A percentile compares a stretch with the other conserved stretches of the same genome.
Evolutionary conservation across 2,797 vertebrate genomes (phyloP).

Genomic region (Heteromormyrus szaboi): DNA sequence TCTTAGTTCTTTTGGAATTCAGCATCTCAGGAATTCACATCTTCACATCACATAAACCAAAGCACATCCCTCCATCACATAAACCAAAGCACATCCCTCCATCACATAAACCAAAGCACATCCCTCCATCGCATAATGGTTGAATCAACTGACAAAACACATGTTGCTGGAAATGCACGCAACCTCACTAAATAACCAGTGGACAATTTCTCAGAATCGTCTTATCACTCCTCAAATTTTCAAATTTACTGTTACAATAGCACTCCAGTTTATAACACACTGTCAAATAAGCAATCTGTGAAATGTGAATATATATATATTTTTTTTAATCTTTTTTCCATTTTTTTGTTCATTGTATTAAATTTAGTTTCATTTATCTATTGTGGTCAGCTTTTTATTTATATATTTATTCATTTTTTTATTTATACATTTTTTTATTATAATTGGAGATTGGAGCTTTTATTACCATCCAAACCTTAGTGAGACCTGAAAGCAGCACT

Average conservation of each 20-base stretch:
- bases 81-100: background rate
- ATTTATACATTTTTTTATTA: background rate
- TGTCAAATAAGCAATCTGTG: background rate
- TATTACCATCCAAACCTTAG: background rate
- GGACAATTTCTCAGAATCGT: background rate
- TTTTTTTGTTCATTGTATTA: background rate
- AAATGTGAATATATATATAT: background rate
- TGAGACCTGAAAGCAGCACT: background rate
- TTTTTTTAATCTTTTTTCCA: background rate
- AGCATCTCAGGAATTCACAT: background rate
- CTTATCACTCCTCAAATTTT: background rate
- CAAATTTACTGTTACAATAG: background rate
- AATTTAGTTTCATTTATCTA: background rate
- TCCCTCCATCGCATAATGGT: background rate
- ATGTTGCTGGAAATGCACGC: background rate
- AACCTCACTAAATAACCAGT: background rate
- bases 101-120: background rate
- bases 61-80: background rate
- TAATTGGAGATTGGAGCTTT: background rate
- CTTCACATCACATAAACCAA: background rate
- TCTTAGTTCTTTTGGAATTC: background rate
- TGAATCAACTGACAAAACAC: background rate
- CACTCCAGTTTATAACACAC: background rate
- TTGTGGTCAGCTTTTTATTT: background rate
- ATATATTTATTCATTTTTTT: background rate